These are phyloP conservation scores for Melanitta fusca DNA, from an alignment of 2,797 vertebrate genomes.

Conservation along the genomic window DNA sequence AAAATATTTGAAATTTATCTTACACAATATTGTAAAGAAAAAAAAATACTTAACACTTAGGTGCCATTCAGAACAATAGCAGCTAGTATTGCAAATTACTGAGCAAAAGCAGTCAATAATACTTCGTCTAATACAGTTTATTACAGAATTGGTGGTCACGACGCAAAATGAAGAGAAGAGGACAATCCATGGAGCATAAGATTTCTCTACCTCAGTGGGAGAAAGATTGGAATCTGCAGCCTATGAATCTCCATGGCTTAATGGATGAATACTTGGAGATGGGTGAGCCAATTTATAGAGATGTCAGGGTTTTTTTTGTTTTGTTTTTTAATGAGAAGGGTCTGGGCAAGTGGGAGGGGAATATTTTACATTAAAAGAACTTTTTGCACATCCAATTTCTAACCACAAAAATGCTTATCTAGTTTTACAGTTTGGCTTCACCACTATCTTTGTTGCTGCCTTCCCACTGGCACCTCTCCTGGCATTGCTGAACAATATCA, in stretches of 20 bases:
- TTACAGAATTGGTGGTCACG: slow-evolving; percentile 99
- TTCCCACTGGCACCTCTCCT: slow-evolving; percentile 97
- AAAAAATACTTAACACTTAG: background rate
- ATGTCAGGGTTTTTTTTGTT: background rate
- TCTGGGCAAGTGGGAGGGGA: background rate
- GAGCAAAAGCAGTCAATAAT: background rate
- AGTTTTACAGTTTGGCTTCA: slow-evolving; percentile 99
- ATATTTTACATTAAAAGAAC: background rate
- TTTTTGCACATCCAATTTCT: background rate
- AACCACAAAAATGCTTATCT: background rate
- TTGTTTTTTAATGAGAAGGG: no score
- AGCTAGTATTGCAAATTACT: background rate
- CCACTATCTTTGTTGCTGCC: slow-evolving; percentile 98
- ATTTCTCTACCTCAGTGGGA: slow-evolving; percentile 96
- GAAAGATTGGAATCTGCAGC: slow-evolving; percentile 98
- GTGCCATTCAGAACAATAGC: background rate
- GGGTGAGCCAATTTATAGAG: slow-evolving; percentile 82
- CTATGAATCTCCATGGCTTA: slow-evolving; percentile 97
- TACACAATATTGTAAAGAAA: background rate
- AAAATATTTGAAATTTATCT: background rate
- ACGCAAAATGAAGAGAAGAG: slow-evolving; percentile 92
- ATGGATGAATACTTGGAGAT: slow-evolving; percentile 99
- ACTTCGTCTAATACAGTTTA: slow-evolving; percentile 80
- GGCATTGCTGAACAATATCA: slow-evolving; percentile 98
- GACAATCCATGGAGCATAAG: slow-evolving; percentile 88